Base-by-base conservation (phyloP, 2,113 vertebrate genomes). In the Vombatus ursinus region DNA sequence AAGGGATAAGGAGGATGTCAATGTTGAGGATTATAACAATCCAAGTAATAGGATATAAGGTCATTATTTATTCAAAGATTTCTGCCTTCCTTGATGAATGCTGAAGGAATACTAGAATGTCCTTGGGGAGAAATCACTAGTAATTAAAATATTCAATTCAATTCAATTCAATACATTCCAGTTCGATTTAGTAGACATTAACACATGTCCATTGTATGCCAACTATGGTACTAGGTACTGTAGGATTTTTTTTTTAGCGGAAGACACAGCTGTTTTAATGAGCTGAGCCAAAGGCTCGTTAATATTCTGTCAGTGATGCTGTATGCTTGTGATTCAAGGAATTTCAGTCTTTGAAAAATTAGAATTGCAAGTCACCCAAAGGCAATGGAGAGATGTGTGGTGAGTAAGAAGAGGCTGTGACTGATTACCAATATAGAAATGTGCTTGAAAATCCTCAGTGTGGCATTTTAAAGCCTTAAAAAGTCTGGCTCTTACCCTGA, bases 21-120 rank as follows among this genome's bases (percentile, higher is more conserved):
- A 19, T 44, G 1, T 52, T 92, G n/a, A 26, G 3, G 24, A 61
- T 50, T 57, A 93, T 84, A 89, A 84, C 92, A 92, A 90, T 90
- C 4, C 52, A 84, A 91, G 92, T 25, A 54, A 4, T 77, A 93
- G 57, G 37, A 93, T 52, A 47, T 89, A 84, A 96, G 94, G 49
- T 95, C 16, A 77, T 90, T 91, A 90, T 93, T 91, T 95, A 96
- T 91, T 77, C 16, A 89, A 31, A 37, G 19, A 57, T 57, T 61
- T 92, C n/a, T 89, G 28, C 92, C 91, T 50, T 91, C 47, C 12
- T 93, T 61, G 44, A 94, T 92, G 47, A 91, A 84, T 92, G 37
- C 8, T 94, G n/a, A 84, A 90, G 93, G 89, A 84, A 84, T 26
- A 90, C 6, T 26, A 14, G 89, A 44, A 12, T 92, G 26, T 52